These are phyloP conservation scores for Uropetala carovei DNA, from an alignment of 2,888 invertebrate species.

Conservation along the genomic window DNA sequence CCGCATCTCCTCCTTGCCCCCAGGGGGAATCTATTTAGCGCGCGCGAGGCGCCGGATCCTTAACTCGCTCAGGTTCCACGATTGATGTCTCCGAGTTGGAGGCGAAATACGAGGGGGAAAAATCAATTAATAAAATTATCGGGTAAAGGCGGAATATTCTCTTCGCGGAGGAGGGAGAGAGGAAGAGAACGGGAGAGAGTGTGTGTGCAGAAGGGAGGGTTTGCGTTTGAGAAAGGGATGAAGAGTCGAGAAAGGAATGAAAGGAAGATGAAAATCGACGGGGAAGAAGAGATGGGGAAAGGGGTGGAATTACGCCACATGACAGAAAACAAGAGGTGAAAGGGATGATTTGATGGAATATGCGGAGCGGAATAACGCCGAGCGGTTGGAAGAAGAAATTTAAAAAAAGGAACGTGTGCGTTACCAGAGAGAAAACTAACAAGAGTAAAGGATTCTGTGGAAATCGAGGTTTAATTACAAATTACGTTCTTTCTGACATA, in stretches of 20 bases:
- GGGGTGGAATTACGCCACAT: not conserved
- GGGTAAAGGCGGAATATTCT: not conserved
- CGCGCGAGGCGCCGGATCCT: not conserved
- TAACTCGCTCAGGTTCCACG: slow-evolving; percentile 8
- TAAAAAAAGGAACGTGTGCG: not conserved
- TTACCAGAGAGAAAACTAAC: not conserved
- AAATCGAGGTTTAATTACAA: no score
- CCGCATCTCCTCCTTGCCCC: not conserved
- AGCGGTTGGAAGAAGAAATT: not conserved
- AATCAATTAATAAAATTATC: slow-evolving; percentile 13
- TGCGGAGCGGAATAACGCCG: not conserved
- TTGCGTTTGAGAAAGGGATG: no score
- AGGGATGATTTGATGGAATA: not conserved
- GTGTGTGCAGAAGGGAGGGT: not conserved
- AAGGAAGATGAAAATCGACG: not conserved
- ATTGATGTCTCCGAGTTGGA: slow-evolving; percentile 1
- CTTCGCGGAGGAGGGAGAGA: not conserved
- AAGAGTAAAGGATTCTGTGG: no score
- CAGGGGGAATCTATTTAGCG: slow-evolving; percentile 17
- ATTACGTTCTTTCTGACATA: not conserved
- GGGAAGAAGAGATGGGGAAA: not conserved
- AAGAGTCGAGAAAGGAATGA: not conserved
- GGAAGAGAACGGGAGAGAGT: not conserved
- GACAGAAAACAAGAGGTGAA: not conserved
- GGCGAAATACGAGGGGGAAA: not conserved